Percentiles rank a stretch among this genome's conserved stretches.
phyloP scores from a whole-genome alignment of 1,140 invertebrate species.

The Caenorhabditis inopinata region DNA sequence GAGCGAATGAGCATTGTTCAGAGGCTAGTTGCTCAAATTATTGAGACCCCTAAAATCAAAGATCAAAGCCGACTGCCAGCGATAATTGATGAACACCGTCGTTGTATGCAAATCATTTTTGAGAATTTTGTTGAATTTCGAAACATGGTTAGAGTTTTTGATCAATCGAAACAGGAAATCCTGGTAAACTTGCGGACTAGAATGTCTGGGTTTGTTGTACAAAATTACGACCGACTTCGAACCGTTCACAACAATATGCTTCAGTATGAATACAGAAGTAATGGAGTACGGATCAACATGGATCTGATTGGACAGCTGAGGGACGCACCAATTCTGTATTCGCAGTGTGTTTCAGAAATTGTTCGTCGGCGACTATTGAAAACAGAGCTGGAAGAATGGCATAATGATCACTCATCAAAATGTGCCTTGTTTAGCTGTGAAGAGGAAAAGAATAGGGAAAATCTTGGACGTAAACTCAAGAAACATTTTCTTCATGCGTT shows the following conservation, averaged over 20 bases:
- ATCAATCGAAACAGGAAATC: slow-evolving; percentile 25
- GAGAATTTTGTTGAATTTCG: background rate
- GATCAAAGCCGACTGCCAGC: background rate
- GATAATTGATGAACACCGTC: background rate
- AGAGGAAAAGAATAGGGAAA: background rate
- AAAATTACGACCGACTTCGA: background rate
- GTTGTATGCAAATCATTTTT: background rate
- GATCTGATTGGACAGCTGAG: slow-evolving; percentile 16
- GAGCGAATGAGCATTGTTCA: background rate
- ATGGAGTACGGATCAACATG: background rate
- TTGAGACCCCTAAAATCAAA: background rate
- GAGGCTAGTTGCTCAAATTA: background rate
- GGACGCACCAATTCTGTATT: background rate
- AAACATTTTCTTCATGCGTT: slow-evolving; percentile 16
- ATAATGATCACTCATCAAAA: background rate
- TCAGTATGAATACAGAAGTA: slow-evolving; percentile 11
- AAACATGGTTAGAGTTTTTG: background rate
- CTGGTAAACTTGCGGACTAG: background rate
- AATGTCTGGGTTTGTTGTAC: slow-evolving; percentile 15
- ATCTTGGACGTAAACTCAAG: background rate
- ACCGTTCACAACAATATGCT: background rate
- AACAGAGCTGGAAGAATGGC: background rate
- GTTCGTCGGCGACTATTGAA: background rate
- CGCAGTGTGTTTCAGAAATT: slow-evolving; percentile 8
- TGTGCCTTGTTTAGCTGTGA: background rate